Percentiles rank a stretch among this genome's conserved stretches.
phyloP scores from a whole-genome alignment of 2,888 invertebrate genomes.

The Petrolisthes cinctipes region DNA sequence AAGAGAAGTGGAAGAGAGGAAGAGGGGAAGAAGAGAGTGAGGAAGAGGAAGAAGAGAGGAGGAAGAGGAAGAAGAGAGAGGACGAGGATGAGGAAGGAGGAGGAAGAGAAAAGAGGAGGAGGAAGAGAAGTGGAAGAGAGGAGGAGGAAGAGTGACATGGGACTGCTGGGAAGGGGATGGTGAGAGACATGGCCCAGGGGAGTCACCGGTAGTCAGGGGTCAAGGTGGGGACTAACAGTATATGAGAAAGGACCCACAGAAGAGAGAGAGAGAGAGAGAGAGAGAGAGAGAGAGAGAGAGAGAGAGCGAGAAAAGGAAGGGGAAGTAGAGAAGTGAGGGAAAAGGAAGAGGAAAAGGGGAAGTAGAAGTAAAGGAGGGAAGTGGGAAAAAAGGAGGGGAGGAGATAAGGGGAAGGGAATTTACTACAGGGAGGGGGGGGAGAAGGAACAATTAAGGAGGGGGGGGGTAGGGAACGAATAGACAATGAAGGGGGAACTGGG shows the following conservation, averaged over 20 bases:
- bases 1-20: not conserved
- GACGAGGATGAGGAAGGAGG: not conserved
- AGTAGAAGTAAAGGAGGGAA: not conserved
- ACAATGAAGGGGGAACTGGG: not conserved
- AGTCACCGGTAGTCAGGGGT: too few relatives aligned
- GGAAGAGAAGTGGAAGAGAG: not conserved
- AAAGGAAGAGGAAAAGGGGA: not conserved
- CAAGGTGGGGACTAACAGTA: too few relatives aligned
- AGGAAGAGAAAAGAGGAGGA: not conserved
- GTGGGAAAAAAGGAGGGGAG: not conserved
- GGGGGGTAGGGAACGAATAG: not conserved
- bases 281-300: not conserved
- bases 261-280: too few relatives aligned
- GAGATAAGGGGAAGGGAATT: too few relatives aligned
- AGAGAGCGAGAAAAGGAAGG: not conserved
- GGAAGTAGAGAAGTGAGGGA: not conserved
- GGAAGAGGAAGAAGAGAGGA: not conserved
- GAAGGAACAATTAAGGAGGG: not conserved
- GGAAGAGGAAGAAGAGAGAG: not conserved
- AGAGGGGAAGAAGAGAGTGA: not conserved
- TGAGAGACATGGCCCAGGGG: too few relatives aligned
- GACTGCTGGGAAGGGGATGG: not conserved
- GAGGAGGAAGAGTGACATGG: not conserved
- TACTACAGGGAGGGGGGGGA: not conserved
- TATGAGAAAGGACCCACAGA: too few relatives aligned